These are phyloP conservation scores for Craniophora ligustri DNA, from an alignment of 2,888 invertebrate species.

Conservation along the genomic window DNA sequence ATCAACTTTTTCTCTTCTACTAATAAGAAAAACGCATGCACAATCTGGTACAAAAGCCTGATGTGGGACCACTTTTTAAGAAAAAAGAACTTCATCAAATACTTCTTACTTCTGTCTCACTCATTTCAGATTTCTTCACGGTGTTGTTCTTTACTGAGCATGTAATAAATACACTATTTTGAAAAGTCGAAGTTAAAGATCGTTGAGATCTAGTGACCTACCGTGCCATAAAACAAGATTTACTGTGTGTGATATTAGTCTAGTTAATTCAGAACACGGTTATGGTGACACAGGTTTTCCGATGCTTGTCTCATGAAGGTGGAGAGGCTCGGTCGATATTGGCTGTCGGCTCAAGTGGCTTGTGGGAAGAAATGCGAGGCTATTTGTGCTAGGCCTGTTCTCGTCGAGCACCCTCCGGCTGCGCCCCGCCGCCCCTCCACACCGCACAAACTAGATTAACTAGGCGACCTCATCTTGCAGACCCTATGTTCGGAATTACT, in stretches of 20 bases:
- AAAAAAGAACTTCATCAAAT: too few species aligned
- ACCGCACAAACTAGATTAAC: slow-evolving; percentile 80
- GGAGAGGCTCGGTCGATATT: slow-evolving; percentile 71
- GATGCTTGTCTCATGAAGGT: slow-evolving; percentile 73
- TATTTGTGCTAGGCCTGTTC: slow-evolving; percentile 75
- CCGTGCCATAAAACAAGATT: too few species aligned
- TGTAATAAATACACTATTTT: too few species aligned
- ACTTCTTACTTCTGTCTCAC: too few species aligned
- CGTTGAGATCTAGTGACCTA: too few species aligned
- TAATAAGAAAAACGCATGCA: too few species aligned
- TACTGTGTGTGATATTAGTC: slow-evolving; percentile 37
- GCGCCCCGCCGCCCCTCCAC: slow-evolving; percentile 52
- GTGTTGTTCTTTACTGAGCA: too few species aligned
- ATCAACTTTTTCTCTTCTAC: too few species aligned
- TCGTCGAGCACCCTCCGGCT: slow-evolving; percentile 70
- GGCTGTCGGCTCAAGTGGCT: slow-evolving; percentile 76
- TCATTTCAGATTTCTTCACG: too few species aligned
- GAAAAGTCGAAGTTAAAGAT: too few species aligned
- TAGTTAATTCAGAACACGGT: slow-evolving; percentile 45
- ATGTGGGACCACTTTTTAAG: too few species aligned
- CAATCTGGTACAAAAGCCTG: too few species aligned
- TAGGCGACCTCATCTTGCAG: slow-evolving; percentile 67
- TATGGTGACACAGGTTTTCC: slow-evolving; percentile 63
- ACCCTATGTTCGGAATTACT: slow-evolving; percentile 63
- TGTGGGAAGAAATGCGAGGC: slow-evolving; percentile 79